These are phyloP conservation scores for Caenorhabditis sp. DNA, from an alignment of 2,888 invertebrate species.

Conservation along the genomic window DNA sequence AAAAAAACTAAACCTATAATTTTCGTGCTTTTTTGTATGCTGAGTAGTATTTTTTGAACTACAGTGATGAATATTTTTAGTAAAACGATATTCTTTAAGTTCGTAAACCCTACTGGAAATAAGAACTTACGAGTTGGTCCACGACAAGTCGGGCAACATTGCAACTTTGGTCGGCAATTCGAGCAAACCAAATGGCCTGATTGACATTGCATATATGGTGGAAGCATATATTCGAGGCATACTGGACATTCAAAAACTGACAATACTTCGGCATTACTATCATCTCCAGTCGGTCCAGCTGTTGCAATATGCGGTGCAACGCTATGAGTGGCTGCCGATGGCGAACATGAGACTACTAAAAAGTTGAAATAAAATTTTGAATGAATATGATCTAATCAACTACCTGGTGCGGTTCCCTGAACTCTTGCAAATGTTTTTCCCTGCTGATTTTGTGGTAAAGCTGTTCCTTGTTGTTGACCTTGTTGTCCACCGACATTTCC, in stretches of 20 bases:
- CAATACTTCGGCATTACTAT: slow-evolving; percentile 54
- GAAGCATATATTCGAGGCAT: slow-evolving; percentile 98
- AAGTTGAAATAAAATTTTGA: background rate
- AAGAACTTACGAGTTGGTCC: slow-evolving; percentile 81
- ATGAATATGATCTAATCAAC: background rate
- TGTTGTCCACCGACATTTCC: background rate
- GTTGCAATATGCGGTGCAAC: slow-evolving; percentile 45
- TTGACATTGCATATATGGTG: slow-evolving; percentile 93
- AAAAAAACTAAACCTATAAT: too few species aligned
- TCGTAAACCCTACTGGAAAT: too few species aligned
- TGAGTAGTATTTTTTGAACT: too few species aligned
- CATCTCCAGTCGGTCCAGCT: slow-evolving; percentile 36
- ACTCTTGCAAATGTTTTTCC: slow-evolving; percentile 50
- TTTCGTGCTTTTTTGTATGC: too few species aligned
- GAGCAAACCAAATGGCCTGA: slow-evolving; percentile 95
- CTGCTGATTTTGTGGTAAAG: slow-evolving; percentile 27
- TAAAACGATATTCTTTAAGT: too few species aligned
- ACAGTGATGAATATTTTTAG: too few species aligned
- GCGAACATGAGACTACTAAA: slow-evolving; percentile 8
- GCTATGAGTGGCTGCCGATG: slow-evolving; percentile 26
- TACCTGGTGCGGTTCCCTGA: slow-evolving; percentile 43
- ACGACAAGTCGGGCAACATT: slow-evolving; percentile 96
- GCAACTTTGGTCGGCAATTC: slow-evolving; percentile 92
- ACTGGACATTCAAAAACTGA: slow-evolving; percentile 78
- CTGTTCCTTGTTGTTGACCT: background rate